A percentile compares a stretch with the other conserved stretches of the same genome.
Conservation (phyloP, 1,140 invertebrate genomes). For the Drosophila dunni region DNA sequence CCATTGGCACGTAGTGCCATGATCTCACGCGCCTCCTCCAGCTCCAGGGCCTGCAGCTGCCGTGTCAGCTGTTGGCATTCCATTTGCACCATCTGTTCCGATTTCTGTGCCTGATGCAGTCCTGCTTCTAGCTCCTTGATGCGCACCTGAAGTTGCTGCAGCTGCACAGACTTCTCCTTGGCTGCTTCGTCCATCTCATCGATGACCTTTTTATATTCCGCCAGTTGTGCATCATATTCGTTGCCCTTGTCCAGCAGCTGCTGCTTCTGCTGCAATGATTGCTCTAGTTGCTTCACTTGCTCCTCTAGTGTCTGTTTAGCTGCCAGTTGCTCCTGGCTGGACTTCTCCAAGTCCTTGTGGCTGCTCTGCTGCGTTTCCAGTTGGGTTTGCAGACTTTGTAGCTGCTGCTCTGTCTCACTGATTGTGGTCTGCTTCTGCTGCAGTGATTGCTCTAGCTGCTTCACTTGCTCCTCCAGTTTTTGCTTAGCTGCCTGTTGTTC, state of each 20-base stretch:
- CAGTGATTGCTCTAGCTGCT: neutral
- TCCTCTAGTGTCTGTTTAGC: neutral
- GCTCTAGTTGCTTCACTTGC: conserved; percentile 17
- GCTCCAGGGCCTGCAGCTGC: conserved; percentile 52
- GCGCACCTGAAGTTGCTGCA: conserved; percentile 52
- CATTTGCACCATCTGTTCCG: conserved; percentile 39
- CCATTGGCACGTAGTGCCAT: conserved; percentile 56
- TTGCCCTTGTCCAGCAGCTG: conserved; percentile 52
- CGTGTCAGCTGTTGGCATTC: conserved; percentile 58
- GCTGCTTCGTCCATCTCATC: conserved; percentile 76
- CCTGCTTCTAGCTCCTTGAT: conserved; percentile 55
- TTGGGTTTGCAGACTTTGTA: neutral
- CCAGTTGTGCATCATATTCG: conserved; percentile 57
- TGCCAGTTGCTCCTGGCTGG: too few species aligned
- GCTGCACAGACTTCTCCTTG: conserved; percentile 35
- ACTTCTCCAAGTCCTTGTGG: conserved; percentile 10
- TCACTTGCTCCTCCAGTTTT: neutral
- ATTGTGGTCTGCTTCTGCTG: neutral
- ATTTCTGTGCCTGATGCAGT: conserved; percentile 44
- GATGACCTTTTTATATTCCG: conserved; percentile 73
- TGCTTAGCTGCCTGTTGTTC: conserved; percentile 8
- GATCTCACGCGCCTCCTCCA: conserved; percentile 69
- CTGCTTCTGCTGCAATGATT: conserved; percentile 32
- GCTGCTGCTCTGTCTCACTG: conserved; percentile 6
- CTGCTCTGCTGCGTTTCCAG: conserved; percentile 12